Conservation (phyloP, 2,888 invertebrate genomes). For the Eristalinus sepulchralis region DNA sequence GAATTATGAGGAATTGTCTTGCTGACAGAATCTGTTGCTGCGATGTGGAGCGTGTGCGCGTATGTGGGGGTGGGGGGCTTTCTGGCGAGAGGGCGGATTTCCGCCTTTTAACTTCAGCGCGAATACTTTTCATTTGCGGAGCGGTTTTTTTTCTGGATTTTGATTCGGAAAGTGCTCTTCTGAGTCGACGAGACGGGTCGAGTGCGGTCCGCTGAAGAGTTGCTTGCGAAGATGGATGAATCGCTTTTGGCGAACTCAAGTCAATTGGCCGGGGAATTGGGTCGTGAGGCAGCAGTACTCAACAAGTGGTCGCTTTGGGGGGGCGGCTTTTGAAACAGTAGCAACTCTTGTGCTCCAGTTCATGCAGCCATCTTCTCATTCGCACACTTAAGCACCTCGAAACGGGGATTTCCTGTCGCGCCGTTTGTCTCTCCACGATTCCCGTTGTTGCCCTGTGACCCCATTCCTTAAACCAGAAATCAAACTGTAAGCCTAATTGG, state of each 20-base stretch:
- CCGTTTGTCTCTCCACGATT: neutral
- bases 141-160: slow-evolving; percentile 20
- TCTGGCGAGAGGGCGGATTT: slow-evolving; percentile 43
- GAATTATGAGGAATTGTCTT: slow-evolving; percentile 67
- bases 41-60: slow-evolving; percentile 6
- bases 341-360: neutral
- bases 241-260: slow-evolving; percentile 24
- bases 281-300: neutral
- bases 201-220: neutral
- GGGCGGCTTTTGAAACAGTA: neutral
- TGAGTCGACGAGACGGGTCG: neutral
- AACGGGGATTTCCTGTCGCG: neutral
- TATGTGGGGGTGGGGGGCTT: neutral
- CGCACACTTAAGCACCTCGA: too few relatives aligned
- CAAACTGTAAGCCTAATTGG: neutral
- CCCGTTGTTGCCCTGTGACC: neutral
- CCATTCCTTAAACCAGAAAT: neutral
- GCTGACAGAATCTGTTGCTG: slow-evolving; percentile 26
- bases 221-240: neutral
- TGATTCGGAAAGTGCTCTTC: neutral
- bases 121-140: slow-evolving; percentile 18
- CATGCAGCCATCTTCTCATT: too few relatives aligned
- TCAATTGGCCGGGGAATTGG: slow-evolving; percentile 13
- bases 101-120: slow-evolving; percentile 41
- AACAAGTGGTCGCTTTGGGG: neutral